A percentile compares a stretch with the other conserved stretches of the same genome.
Conservation (phyloP, 2,113 vertebrate species). For the Dasyurus viverrinus region DNA sequence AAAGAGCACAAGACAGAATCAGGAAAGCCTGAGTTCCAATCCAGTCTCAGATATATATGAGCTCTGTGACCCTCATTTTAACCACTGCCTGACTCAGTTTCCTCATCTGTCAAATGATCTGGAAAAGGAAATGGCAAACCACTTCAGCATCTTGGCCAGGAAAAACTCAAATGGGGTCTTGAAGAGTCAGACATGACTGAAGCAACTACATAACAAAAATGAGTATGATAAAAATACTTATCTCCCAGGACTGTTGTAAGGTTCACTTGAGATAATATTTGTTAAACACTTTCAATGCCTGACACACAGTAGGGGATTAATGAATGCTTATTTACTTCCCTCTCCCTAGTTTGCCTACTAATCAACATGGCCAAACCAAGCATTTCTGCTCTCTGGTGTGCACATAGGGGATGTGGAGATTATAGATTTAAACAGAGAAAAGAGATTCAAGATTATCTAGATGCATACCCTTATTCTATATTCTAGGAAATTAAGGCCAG, state of each 20-base stretch:
- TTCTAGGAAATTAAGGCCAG: not conserved
- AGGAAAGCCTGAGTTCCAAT: not conserved
- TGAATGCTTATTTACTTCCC: not conserved
- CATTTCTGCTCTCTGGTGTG: not conserved
- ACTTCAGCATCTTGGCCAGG: not conserved
- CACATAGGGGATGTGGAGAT: not conserved
- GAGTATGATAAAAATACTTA: not conserved
- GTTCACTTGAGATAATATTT: not conserved
- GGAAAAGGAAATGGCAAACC: not conserved
- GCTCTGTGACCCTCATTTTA: not conserved
- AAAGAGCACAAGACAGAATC: not conserved
- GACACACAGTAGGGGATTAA: not conserved
- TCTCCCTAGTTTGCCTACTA: not conserved
- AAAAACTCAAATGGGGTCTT: not conserved
- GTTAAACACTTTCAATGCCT: not conserved
- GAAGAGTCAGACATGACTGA: not conserved
- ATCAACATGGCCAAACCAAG: not conserved
- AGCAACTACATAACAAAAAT: not conserved
- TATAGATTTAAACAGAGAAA: not conserved
- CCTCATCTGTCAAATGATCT: not conserved
- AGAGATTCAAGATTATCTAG: not conserved
- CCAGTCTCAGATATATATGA: not conserved
- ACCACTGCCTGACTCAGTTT: not conserved
- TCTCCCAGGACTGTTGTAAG: not conserved
- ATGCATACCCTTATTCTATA: not conserved